Evolutionary conservation across 2,888 invertebrate species (phyloP).

Genomic region (Bombylius discolor): DNA sequence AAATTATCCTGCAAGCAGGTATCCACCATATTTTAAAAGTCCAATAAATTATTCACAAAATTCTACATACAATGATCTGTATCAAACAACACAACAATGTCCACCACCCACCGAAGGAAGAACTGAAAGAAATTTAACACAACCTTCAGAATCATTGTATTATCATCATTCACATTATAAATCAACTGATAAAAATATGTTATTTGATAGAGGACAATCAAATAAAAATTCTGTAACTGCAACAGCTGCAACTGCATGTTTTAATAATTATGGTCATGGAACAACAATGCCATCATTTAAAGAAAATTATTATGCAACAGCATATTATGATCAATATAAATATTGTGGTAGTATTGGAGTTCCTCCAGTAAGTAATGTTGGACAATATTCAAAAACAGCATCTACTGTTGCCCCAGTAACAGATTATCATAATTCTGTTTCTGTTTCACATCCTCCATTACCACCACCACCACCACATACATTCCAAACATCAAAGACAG

Average conservation of each 20-base stretch:
- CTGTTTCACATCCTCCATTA: background rate
- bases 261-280: background rate
- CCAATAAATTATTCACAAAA: conserved; percentile 12
- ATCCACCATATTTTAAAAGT: conserved; percentile 11
- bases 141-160: conserved; percentile 2
- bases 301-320: conserved; percentile 1
- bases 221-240: conserved; percentile 3
- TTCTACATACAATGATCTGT: conserved; percentile 14
- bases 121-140: background rate
- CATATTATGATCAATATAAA: conserved; percentile 22
- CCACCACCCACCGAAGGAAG: background rate
- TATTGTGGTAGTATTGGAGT: conserved; percentile 16
- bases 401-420: background rate
- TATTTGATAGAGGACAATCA: background rate
- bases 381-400: conserved; percentile 4
- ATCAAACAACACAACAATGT: conserved; percentile 8
- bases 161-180: conserved; percentile 5
- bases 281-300: background rate
- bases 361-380: conserved; percentile 8
- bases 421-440: conserved; percentile 1
- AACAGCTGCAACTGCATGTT: conserved; percentile 3
- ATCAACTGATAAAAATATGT: background rate
- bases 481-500: background rate
- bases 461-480: conserved; percentile 1
- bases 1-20: conserved; percentile 1